These are phyloP conservation scores for Pelobates cultripes DNA, from an alignment of 2,797 vertebrate species.

Conservation along the genomic window DNA sequence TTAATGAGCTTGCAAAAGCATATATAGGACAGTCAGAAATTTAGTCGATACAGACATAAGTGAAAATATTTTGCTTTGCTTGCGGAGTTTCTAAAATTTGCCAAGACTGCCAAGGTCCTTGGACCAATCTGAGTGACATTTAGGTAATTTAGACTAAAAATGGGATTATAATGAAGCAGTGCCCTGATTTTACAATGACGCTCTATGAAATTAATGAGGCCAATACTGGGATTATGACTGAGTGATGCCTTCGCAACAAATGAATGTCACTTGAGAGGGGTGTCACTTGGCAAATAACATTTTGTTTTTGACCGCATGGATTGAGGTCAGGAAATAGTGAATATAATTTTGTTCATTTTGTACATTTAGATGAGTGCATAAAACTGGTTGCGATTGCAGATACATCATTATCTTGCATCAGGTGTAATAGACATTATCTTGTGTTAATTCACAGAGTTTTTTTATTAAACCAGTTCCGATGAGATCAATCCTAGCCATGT, in stretches of 20 bases:
- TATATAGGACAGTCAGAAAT: constrained; percentile 40
- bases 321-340: constrained; percentile 1
- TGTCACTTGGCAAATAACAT: constrained; percentile 40
- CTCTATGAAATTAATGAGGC: constrained; percentile 49
- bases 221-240: constrained; percentile 45
- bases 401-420: constrained; percentile 12
- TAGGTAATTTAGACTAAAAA: constrained; percentile 56
- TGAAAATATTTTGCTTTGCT: constrained; percentile 53
- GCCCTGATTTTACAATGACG: constrained; percentile 50
- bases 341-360: not conserved
- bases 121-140: constrained; percentile 55
- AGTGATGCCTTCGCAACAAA: constrained; percentile 51
- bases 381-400: constrained; percentile 10
- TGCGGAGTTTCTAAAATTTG: constrained; percentile 49
- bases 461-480: not conserved
- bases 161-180: constrained; percentile 54
- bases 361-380: constrained; percentile 1
- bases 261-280: constrained; percentile 46
- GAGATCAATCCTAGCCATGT: not conserved
- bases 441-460: constrained; percentile 23
- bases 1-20: constrained; percentile 40
- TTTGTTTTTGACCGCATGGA: constrained; percentile 30
- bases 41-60: constrained; percentile 35
- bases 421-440: constrained; percentile 8
- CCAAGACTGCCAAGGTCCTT: constrained; percentile 50